Conservation (phyloP, 2,797 vertebrate genomes). For the Sarcophilus harrisii region DNA sequence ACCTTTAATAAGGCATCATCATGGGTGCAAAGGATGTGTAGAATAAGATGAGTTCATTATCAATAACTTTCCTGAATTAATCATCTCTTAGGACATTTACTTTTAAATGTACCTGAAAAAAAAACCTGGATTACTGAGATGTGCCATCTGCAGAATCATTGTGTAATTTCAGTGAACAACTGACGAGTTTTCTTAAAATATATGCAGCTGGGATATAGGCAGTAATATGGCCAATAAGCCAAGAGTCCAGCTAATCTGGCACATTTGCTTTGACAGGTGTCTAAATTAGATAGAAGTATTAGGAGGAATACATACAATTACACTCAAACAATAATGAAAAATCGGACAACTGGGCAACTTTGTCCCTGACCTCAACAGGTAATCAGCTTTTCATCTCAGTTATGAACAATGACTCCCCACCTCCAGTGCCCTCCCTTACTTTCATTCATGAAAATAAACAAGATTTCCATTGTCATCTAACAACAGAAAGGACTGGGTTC, state of each 20-base stretch:
- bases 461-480: slow-evolving; percentile 51
- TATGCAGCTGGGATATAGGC: slow-evolving; percentile 57
- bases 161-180: slow-evolving; percentile 69
- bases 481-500: slow-evolving; percentile 29
- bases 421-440: not conserved
- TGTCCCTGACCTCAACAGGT: slow-evolving; percentile 67
- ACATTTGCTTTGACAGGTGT: slow-evolving; percentile 72
- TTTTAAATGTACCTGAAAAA: slow-evolving; percentile 77
- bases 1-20: slow-evolving; percentile 79
- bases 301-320: slow-evolving; percentile 66
- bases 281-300: slow-evolving; percentile 68
- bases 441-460: slow-evolving; percentile 60
- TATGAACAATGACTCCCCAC: slow-evolving; percentile 45
- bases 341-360: slow-evolving; percentile 67
- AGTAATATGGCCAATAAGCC: slow-evolving; percentile 65
- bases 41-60: slow-evolving; percentile 79
- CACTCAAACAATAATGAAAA: slow-evolving; percentile 72
- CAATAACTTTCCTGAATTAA: slow-evolving; percentile 79
- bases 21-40: slow-evolving; percentile 75
- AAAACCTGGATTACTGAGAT: slow-evolving; percentile 69
- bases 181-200: slow-evolving; percentile 73
- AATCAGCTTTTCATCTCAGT: slow-evolving; percentile 63
- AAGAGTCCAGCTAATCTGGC: slow-evolving; percentile 69
- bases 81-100: slow-evolving; percentile 78
- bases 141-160: slow-evolving; percentile 69